Conservation (phyloP, 2,888 invertebrate species). For the Perithous albicinctus region DNA sequence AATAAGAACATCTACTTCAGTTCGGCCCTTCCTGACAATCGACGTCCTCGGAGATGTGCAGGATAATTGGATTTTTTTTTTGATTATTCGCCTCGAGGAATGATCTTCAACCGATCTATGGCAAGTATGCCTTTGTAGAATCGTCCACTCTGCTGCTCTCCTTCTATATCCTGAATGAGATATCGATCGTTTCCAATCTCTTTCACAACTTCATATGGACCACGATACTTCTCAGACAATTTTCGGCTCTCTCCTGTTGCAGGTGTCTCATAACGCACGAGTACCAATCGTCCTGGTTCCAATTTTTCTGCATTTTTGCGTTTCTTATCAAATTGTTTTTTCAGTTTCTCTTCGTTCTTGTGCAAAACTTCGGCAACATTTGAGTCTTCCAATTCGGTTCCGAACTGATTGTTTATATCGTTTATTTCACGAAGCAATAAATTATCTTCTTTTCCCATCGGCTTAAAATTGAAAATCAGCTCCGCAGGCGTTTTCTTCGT, state of each 20-base stretch:
- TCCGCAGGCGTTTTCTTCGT: slow-evolving; percentile 24
- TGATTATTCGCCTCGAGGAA: not conserved
- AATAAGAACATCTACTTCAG: too few relatives aligned
- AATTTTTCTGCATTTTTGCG: slow-evolving; percentile 23
- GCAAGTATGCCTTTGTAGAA: not conserved
- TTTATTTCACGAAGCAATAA: slow-evolving; percentile 30
- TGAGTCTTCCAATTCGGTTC: slow-evolving; percentile 49
- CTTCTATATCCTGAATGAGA: not conserved
- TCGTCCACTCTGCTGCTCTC: not conserved
- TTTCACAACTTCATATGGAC: too few relatives aligned
- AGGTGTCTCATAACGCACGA: slow-evolving; percentile 36
- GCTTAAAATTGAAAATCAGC: slow-evolving; percentile 18
- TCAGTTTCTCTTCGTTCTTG: slow-evolving; percentile 1
- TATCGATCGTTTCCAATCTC: too few relatives aligned
- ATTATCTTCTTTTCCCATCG: not conserved
- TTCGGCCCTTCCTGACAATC: too few relatives aligned
- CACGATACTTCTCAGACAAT: not conserved
- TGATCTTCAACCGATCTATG: not conserved
- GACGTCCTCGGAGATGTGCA: too few relatives aligned
- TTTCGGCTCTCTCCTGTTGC: too few relatives aligned
- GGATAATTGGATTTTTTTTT: not conserved
- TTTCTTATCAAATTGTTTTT: not conserved
- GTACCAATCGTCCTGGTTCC: slow-evolving; percentile 31
- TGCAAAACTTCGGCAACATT: slow-evolving; percentile 40
- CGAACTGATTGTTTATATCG: slow-evolving; percentile 62